Percentiles rank a stretch among this genome's conserved stretches.
phyloP scores from a whole-genome alignment of 2,888 invertebrate genomes.

The Bedellia somnulentella region DNA sequence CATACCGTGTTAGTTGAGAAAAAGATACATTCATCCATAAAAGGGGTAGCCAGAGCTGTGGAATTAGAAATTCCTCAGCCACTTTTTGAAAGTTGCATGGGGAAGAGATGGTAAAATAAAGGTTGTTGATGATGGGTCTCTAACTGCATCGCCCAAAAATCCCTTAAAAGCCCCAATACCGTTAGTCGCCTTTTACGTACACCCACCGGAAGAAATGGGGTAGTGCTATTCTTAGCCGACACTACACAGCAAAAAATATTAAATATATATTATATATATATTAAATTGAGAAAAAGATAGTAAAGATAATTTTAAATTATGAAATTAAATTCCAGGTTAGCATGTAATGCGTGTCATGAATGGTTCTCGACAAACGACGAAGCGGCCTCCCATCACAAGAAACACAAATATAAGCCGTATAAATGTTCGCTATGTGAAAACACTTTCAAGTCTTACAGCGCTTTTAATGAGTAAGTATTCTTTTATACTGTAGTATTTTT shows the following conservation, averaged over 20 bases:
- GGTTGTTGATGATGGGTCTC: no score
- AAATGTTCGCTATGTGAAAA: slow-evolving; percentile 36
- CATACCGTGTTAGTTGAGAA: neutral
- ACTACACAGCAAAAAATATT: no score
- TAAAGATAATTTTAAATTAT: no score
- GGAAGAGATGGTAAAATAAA: no score
- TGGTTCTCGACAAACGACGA: slow-evolving; percentile 32
- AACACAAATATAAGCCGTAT: slow-evolving; percentile 39
- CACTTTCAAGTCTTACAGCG: slow-evolving; percentile 18
- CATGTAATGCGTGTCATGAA: slow-evolving; percentile 49
- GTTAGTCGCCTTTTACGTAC: no score
- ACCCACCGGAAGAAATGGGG: no score
- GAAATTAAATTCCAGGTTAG: slow-evolving; percentile 18
- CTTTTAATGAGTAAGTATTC: slow-evolving; percentile 6
- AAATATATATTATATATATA: neutral
- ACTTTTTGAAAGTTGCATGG: no score
- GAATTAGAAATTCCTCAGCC: no score
- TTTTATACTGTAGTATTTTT: neutral
- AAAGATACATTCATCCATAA: neutral
- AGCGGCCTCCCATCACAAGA: slow-evolving; percentile 35
- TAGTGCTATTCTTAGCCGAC: no score
- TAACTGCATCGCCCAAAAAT: no score
- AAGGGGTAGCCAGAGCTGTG: no score
- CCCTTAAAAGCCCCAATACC: no score
- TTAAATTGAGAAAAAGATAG: slow-evolving; percentile 18